Base-by-base conservation (phyloP, 2,113 vertebrate species). In the Microtus pennsylvanicus region DNA sequence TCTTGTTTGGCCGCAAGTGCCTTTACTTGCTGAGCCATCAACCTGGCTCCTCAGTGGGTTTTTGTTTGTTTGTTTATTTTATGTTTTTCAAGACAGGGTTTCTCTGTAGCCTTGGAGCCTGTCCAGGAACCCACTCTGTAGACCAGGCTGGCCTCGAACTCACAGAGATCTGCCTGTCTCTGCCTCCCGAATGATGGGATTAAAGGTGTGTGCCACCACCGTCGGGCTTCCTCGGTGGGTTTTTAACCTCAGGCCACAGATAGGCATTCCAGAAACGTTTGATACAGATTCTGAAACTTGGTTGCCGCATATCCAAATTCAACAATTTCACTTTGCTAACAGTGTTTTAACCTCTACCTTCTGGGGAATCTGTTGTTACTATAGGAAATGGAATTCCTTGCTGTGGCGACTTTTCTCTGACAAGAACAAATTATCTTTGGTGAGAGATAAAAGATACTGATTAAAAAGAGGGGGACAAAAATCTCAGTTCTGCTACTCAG, bases 301-400 rank as follows among this genome's bases (percentile, higher is more conserved):
- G 78, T 96, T 97, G 93, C 82, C 86, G 95, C 87, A 77, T 95
- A 97, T 93, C 96, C 97, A 94, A 28, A 35, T 95, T 97, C 94
- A 97, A 94, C 95, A 96, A 96, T 94, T 95, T 98, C 89, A 90
- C 10, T 97, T 98, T 96, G 95, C 97, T 97, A 83, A 95, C 90
- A 33, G 0, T 97, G 67, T 97, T 96, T 94, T 97, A 95, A 98
- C 74, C 70, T 96, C 45, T 77, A 90, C 92, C 76, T 94, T 83
- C 45, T 86, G 94, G 87, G 87, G 61, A 95, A 80, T 96, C 77
- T 70, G 42, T 67, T 42, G 47, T 87, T 63, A 70, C 91, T 91
- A 61, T 96, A 92, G 91, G 78, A 96, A 95, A 95, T 89, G 75
- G 67, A 81, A 47, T 87, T 98, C 90, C 96, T 42, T 87, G 91